Evolutionary conservation across 1,140 invertebrate species (phyloP).

Genomic region (Bombus balteatus): DNA sequence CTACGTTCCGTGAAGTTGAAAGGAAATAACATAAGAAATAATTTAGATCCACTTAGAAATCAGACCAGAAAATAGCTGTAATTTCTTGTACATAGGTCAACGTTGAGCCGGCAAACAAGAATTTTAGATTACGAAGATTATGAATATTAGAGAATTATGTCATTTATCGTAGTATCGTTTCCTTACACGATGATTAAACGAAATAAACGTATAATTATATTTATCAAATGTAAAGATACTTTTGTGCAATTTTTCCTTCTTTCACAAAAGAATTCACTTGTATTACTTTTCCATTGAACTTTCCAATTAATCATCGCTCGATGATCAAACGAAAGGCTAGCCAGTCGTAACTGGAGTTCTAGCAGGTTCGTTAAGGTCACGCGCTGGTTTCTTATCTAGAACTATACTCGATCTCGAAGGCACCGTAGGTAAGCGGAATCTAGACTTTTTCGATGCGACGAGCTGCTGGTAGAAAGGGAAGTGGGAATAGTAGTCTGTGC

Average conservation of each 20-base stretch:
- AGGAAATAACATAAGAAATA: background rate
- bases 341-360: background rate
- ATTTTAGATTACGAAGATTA: too few relatives aligned
- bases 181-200: background rate
- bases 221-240: background rate
- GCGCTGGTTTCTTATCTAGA: constrained; percentile 50
- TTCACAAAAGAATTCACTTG: background rate
- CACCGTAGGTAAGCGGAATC: constrained; percentile 61
- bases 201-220: background rate
- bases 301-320: background rate
- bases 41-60: background rate
- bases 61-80: constrained; percentile 5
- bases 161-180: too few relatives aligned
- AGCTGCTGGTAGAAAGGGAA: constrained; percentile 33
- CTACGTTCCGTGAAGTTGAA: background rate
- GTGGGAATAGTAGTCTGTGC: constrained; percentile 32
- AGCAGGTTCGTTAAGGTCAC: constrained; percentile 15
- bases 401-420: constrained; percentile 51
- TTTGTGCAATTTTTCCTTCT: background rate
- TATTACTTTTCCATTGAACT: background rate
- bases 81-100: too few relatives aligned
- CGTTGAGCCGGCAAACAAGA: too few relatives aligned
- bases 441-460: constrained; percentile 47
- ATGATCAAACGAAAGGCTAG: background rate
- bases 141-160: too few relatives aligned